Evolutionary conservation across 2,797 vertebrate species (phyloP).

Genomic region (Tadarida brasiliensis): DNA sequence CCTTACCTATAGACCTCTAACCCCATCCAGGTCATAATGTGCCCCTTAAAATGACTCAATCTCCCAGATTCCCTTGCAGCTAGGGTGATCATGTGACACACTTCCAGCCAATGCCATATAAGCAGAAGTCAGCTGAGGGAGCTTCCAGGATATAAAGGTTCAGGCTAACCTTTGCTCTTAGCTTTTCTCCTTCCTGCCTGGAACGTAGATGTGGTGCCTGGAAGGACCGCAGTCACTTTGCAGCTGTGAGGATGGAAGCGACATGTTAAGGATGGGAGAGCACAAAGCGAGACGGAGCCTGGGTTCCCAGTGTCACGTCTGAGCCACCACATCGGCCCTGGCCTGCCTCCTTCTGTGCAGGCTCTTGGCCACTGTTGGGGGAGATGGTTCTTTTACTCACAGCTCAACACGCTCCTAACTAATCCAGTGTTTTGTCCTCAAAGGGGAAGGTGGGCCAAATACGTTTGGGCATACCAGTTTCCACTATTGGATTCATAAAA

Average conservation of each 20-base stretch:
- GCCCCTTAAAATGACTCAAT: background rate
- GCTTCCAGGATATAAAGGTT: background rate
- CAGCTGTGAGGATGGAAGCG: accelerated
- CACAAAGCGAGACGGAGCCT: background rate
- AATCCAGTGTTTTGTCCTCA: background rate
- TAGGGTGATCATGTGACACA: background rate
- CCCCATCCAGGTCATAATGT: background rate
- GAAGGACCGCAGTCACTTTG: background rate
- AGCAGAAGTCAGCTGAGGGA: background rate
- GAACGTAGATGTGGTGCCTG: background rate
- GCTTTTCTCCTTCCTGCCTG: background rate
- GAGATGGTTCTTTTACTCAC: background rate
- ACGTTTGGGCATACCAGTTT: background rate
- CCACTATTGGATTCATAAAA: background rate
- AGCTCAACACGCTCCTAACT: background rate
- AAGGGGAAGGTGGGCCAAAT: too few relatives aligned
- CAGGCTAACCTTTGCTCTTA: background rate
- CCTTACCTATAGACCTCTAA: background rate
- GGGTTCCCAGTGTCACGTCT: background rate
- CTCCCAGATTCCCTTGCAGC: background rate
- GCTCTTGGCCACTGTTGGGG: background rate
- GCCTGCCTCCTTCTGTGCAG: background rate
- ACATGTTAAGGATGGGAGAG: background rate
- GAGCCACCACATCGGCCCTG: background rate
- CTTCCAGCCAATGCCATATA: background rate